A percentile compares a stretch with the other conserved stretches of the same genome.
These are phyloP conservation scores for Halocynthia roretzi DNA, from an alignment of 23 tunicate genomes.

Conservation along the genomic window DNA sequence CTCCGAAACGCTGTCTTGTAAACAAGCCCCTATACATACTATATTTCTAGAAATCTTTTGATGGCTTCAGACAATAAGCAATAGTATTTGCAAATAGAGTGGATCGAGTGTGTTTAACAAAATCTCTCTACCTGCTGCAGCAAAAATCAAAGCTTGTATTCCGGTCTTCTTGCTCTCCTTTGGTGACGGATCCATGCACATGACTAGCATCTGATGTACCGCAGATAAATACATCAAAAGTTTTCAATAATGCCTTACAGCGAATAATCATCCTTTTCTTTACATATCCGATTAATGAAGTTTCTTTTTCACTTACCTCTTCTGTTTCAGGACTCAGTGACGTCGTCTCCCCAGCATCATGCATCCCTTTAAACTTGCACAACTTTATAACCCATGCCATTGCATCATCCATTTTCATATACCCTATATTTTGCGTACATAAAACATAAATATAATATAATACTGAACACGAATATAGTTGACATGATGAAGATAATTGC, in stretches of 20 bases:
- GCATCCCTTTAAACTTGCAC: conserved; percentile 42
- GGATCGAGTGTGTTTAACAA: too few relatives aligned
- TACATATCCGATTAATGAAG: background rate
- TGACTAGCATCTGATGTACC: conserved; percentile 40
- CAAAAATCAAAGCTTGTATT: conserved; percentile 26
- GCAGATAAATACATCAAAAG: too few relatives aligned
- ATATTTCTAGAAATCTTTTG: too few relatives aligned
- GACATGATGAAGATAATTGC: background rate
- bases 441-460: background rate
- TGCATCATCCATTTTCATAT: conserved; percentile 25
- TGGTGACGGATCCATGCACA: conserved; percentile 56
- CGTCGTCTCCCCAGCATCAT: conserved; percentile 31
- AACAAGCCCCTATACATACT: too few relatives aligned
- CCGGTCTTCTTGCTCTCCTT: conserved; percentile 63
- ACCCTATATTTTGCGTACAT: conserved; percentile 8
- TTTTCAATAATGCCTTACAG: too few relatives aligned
- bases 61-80: too few relatives aligned
- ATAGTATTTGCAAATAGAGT: too few relatives aligned
- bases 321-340: conserved; percentile 49
- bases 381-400: conserved; percentile 48
- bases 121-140: conserved; percentile 34
- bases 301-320: conserved; percentile 28
- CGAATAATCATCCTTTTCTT: too few relatives aligned
- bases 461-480: background rate
- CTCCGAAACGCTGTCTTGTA: too few relatives aligned